Evolutionary conservation across 1,140 invertebrate species (phyloP).

Genomic region (Lucilia cuprina): DNA sequence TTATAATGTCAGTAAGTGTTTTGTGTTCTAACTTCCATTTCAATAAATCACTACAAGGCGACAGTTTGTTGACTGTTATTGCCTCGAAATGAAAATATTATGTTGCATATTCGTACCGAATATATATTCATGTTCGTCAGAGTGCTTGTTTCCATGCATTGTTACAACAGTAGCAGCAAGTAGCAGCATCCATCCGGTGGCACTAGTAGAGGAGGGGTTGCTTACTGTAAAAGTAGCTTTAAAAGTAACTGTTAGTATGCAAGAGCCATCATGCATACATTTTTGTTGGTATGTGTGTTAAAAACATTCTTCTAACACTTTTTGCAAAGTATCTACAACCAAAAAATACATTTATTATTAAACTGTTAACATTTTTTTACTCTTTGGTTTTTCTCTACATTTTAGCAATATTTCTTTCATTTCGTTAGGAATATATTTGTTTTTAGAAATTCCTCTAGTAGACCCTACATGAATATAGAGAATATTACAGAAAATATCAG

Average conservation of each 20-base stretch:
- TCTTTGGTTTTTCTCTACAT: not conserved
- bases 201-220: not conserved
- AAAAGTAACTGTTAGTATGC: not conserved
- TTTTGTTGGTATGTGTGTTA: not conserved
- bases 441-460: too few species aligned
- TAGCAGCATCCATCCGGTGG: not conserved
- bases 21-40: not conserved
- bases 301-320: not conserved
- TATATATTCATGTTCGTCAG: not conserved
- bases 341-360: constrained; percentile 12
- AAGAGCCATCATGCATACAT: not conserved
- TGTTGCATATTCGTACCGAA: constrained; percentile 17
- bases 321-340: not conserved
- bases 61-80: constrained; percentile 34
- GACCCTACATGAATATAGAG: too few species aligned
- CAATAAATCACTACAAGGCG: constrained; percentile 30
- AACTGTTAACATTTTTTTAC: not conserved
- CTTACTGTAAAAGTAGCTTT: not conserved
- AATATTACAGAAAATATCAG: too few species aligned
- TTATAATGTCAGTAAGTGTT: not conserved
- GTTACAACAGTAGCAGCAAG: not conserved
- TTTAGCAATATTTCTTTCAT: not conserved
- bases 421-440: not conserved
- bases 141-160: not conserved
- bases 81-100: constrained; percentile 33